Base-by-base conservation (phyloP, 2,113 vertebrate species). In the Centropus bengalensis region DNA sequence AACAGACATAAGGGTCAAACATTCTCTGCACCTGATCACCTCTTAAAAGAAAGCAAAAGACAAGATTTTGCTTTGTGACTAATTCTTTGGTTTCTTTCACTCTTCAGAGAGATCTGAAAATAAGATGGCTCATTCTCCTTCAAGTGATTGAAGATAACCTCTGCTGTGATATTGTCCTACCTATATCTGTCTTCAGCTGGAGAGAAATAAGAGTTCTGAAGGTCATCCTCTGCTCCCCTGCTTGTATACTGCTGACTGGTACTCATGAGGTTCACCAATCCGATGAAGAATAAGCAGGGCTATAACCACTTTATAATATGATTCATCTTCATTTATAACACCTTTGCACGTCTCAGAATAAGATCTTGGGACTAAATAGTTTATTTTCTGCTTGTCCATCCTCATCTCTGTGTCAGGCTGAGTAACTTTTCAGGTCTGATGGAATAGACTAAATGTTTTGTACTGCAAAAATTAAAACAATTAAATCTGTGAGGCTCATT, bases 191-290 rank as follows among this genome's bases (percentile, higher is more conserved):
- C 44, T 84, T 69, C 23, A 30, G 19, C 9, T 26, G 19, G 55
- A 51, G n/a, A 86, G 24, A 69, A 89, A 69, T 9, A 38, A 22
- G 5, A 58, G 14, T 45, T 81, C 54, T 76, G 74, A 82, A 75
- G 52, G 23, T 82, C 24, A 22, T 38, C 3, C 18, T 81, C 23
- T 91, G 44, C 49, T 92, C 60, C 80, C 11, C 21, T 60, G 9
- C 33, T 23, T 32, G 42, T 27, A 67, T 79, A 27, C 75, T 17
- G 44, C 40, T 63, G 32, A 47, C 13, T 58, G 56, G 6, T 47
- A 5, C 8, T 38, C n/a, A 51, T 0, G 4, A 62, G 5, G 3
- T 52, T 68, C 16, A 4, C 8, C 44, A 47, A 1, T 13, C 45
- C 59, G 36, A 78, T n/a, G 60, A 60, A 13, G 73, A 44, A 14